Evolutionary conservation across 2,113 vertebrate genomes (phyloP), one percentile per base, ranked within the genome.

Genomic region (Myotis brandtii): DNA sequence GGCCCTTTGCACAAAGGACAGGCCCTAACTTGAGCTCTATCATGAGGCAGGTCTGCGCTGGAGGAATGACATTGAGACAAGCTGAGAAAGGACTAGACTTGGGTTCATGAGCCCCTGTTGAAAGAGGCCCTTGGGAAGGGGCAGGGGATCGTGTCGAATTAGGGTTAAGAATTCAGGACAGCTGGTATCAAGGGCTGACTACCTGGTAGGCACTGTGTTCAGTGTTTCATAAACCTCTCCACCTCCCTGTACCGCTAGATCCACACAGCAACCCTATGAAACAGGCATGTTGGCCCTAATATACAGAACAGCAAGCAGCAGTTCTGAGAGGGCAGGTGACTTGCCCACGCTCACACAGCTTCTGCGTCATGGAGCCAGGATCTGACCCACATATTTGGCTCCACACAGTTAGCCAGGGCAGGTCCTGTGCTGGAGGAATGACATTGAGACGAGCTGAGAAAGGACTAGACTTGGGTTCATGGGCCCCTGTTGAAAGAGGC

Each of bases 191-290:
- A 8, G 48, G 64, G 52, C 79, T 30, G 67, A 17, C 32, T 10
- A 2, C 69, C 54, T 50, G 56, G 79, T 10, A 72, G 69, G 66
- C n/a, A 10, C 18, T 14, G n/a, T 13, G 43, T 2, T 10, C 12
- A n/a, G 20, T 7, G 37, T 11, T 37, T 27, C 21, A 7, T 7
- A 4, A 0, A 2, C 17, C 17, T 23, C 32, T 25, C 56, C 50
- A n/a, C 34, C 23, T 13, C 64, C 66, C 54, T 14, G 18, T 10
- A 4, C 43, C 56, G 0, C 76, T 5, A 5, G 37, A 37, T 37
- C 37, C 37, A 37, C 37, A 37, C 1, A 1, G 4, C 13, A 21
- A 6, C 8, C 20, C 32, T 23, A 0, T 6, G 83, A 67, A 40
- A 9, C 23, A 5, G 30, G 17, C 52, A 2, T 0, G 18, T 3